phyloP scores from a whole-genome alignment of 1,140 invertebrate genomes.

The Zaprionus inermis region DNA sequence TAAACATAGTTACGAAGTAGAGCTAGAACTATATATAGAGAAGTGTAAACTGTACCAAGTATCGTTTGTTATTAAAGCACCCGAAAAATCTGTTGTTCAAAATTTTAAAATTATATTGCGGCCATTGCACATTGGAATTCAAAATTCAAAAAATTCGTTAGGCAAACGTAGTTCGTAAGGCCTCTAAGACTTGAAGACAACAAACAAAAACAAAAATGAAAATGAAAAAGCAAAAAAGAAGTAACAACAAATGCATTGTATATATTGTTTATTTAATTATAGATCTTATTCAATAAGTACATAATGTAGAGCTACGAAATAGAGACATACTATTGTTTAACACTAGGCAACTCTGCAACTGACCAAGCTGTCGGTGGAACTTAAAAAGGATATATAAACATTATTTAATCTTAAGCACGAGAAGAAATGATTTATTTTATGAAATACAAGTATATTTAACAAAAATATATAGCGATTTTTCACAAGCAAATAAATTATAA shows the following conservation, averaged over 20 bases:
- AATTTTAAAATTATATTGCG: slow-evolving; percentile 49
- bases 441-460: slow-evolving; percentile 64
- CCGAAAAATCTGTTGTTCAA: slow-evolving; percentile 50
- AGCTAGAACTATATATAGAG: neutral
- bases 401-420: slow-evolving; percentile 52
- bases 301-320: slow-evolving; percentile 26
- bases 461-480: slow-evolving; percentile 75
- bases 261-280: slow-evolving; percentile 80
- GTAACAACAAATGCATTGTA: slow-evolving; percentile 55
- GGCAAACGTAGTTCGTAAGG: slow-evolving; percentile 62
- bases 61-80: slow-evolving; percentile 30
- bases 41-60: slow-evolving; percentile 4
- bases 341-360: slow-evolving; percentile 45
- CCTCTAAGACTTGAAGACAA: slow-evolving; percentile 76
- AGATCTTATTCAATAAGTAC: slow-evolving; percentile 22
- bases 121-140: slow-evolving; percentile 79
- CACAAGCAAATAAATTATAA: slow-evolving; percentile 78
- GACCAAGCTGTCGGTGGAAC: slow-evolving; percentile 35
- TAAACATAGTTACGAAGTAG: slow-evolving; percentile 2
- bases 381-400: slow-evolving; percentile 43
- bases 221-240: slow-evolving; percentile 33
- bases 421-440: slow-evolving; percentile 70
- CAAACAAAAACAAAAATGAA: slow-evolving; percentile 38
- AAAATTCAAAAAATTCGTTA: slow-evolving; percentile 58
- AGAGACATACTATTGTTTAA: slow-evolving; percentile 30